Evolutionary conservation across 2,888 invertebrate species (phyloP), one percentile per base, ranked within the genome.

Genomic region (Hypomecis atomaria): DNA sequence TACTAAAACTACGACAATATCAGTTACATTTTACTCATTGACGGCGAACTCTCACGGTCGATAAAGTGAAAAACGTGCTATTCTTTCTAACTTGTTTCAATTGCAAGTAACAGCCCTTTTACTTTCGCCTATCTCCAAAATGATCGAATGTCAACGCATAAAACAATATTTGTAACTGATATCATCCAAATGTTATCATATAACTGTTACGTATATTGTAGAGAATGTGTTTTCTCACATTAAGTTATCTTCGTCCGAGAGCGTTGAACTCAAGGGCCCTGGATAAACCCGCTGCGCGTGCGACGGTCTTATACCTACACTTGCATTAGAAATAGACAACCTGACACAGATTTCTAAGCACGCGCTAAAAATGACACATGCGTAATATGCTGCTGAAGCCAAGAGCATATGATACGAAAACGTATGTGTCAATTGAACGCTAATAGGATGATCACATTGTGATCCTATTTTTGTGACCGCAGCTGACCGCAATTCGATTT

Each of bases 201-300:
- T 83, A 83, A 81, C 81, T 81, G 79, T 76, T 77, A 74, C 74
- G 73, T 49, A 49, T 49, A 72, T 73, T 80, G 81, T 68, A 76
- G 65, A 72, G 79, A 82, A 81, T 77, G 73, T 81, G 77, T 81
- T 83, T 85, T 82, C 83, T 82, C 82, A 81, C 83, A 83, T 83
- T 79, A 79, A 79, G 75, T 83, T 87, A 86, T 86, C 84, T 83
- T 73, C 68, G 75, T 69, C 69, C 68, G 78, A 76, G 86, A 77
- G 75, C 85, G 76, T 74, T 77, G 86, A 86, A 80, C 85, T 78
- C 74, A 71, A 79, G 81, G 78, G 81, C 77, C 75, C 72, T 72
- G 80, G 78, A 77, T 84, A 80, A 79, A 76, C 73, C 62, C 62
- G 67, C 47, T 64, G 74, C 72, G 71, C 77, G 72, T 75, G 79